Evolutionary conservation across 2,113 vertebrate genomes (phyloP), one percentile per base, ranked within the genome.

Genomic region (Sinocyclocheilus maitianheensis): DNA sequence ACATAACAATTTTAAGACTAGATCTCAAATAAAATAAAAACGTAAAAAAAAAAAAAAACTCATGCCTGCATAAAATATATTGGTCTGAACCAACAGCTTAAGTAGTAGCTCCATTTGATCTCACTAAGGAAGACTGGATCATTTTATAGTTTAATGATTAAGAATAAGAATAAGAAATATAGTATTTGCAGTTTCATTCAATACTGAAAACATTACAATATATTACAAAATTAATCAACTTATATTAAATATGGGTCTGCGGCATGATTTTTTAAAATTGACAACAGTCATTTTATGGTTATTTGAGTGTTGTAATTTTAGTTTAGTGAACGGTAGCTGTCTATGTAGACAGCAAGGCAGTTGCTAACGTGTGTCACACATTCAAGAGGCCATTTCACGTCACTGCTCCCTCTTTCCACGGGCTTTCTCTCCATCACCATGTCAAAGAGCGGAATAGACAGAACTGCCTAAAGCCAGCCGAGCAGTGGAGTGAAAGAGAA

Each of bases 361-460:
- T 30, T 30, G 78, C 40, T 67, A 18, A 22, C 60, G 77, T 37
- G 5, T 37, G 22, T 80, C 55, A 43, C 30, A 22, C 55, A 46
- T 82, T 34, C 7, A 82, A 53, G 26, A 53, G 63, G 46, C 81
- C 11, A 11, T 34, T 53, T 83, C 26, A 34, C 81, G 14, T 82
- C 63, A 82, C 7, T 10, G 4, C 34, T 26, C n/a, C 6, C 78
- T 8, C 62, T 5, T 22, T 11, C 40, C 62, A 26, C 84, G 83
- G 69, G 37, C 85, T 58, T n/a, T 4, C 48, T 84, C 90, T 91
- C 89, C 87, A 86, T 85, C 72, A 93, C 90, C 85, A 91, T 88
- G 91, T 86, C 90, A 92, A 91, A 77, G 90, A 91, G 91, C 89
- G 90, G 92, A 93, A 93, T 89, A 87, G 91, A 93, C 92, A 91